Evolutionary conservation across 2,888 invertebrate genomes (phyloP), one percentile per base, ranked within the genome.

Genomic region (Lathronympha strigana): DNA sequence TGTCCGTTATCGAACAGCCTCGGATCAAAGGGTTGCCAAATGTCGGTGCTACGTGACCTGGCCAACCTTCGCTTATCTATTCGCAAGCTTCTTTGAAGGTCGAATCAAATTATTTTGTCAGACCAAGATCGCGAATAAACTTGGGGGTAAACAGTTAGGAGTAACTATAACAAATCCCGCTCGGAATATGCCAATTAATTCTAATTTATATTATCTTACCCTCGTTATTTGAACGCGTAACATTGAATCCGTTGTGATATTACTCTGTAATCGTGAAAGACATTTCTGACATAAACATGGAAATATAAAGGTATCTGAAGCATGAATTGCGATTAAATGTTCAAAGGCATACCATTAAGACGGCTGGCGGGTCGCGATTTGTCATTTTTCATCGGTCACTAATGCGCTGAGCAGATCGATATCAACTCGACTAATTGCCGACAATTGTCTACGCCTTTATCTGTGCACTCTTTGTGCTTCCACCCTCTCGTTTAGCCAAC

Each of bases 371-470:
- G 38, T 25, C n/a, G 33, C 28, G 53, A 60, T 60, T 58, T 58
- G 47, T 60, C 47, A 49, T 60, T 66, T 66, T 81, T 81, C 80
- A 81, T 80, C 76, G 79, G 71, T 69, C 78, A 78, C 77, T 82
- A 82, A 83, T 84, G 81, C 74, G 70, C 84, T 86, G 84, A 82
- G 74, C 79, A 75, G 76, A 85, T 85, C 83, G 86, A 86, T 83
- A 81, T 82, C 79, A 82, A 78, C 76, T 80, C 73, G 74, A 77
- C 87, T 87, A 87, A 87, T 87, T 86, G 83, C 83, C 84, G 74
- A 63, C 76, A 69, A 84, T 87, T 86, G 84, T 86, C 86, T 85
- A 73, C 73, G 77, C 82, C 76, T 84, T 83, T 81, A 83, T 82
- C 73, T 78, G 73, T 69, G 74, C 75, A 80, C 77, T 83, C 84